Evolutionary conservation across 2,113 vertebrate genomes (phyloP), one percentile per base, ranked within the genome.

Genomic region (Sinocyclocheilus rhinocerous): DNA sequence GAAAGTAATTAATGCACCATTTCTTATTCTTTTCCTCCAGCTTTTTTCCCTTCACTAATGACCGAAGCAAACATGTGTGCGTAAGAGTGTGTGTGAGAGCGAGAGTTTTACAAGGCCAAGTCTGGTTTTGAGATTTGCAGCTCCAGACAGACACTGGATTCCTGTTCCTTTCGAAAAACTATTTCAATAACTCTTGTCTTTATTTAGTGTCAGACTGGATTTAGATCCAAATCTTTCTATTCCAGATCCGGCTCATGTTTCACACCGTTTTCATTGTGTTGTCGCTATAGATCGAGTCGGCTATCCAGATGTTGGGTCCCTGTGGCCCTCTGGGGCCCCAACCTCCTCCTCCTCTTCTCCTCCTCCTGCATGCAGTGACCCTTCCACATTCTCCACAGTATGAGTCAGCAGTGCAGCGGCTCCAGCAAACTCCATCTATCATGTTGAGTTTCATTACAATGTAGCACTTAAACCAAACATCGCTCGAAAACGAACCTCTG

Each of bases 311-410:
- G 29, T 83, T 55, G 50, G 81, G 81, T 83, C 81, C 81, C 67
- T 83, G 81, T 83, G 81, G 81, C 81, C 81, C 81, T 83, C 81
- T 26, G 81, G 81, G 81, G 81, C 81, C 69, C 45, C 20, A 20
- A 39, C 50, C 50, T 57, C 76, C 50, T 33, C 76, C 29, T 61
- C 50, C 24, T 20, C 73, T 33, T 36, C 45, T 45, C 65, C 4
- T 20, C 33, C 1, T 10, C 67, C 18, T 33, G 45, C 76, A 39
- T 72, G 63, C 61, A 55, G 26, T 55, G 81, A 83, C 81, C 63
- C 67, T 18, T 83, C 24, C 24, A 50, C 80, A 82, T 82, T 70
- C 80, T 70, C 45, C 15, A 22, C 10, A 13, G 63, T 50, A 33
- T 82, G 80, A 82, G 80, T 82, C 80, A 82, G 63, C 63, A 69